These are phyloP conservation scores for Cyclophora albipunctata DNA, from an alignment of 2,888 invertebrate species.

Conservation along the genomic window DNA sequence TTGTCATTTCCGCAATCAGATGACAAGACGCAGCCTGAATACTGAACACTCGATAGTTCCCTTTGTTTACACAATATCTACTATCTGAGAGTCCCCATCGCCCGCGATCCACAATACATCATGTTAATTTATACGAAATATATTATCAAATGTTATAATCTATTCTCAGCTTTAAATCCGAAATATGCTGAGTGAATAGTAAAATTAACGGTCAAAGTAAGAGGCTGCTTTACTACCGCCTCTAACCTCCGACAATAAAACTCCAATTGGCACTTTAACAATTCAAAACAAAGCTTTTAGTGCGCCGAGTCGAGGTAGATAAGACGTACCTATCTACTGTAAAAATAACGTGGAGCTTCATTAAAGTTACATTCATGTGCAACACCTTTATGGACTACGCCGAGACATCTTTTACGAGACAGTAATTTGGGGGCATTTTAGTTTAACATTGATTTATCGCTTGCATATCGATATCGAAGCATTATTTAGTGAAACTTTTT, in stretches of 20 bases:
- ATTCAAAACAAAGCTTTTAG: conserved; percentile 70
- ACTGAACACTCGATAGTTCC: conserved; percentile 52
- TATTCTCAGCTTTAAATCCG: too few species aligned
- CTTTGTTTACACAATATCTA: conserved; percentile 33
- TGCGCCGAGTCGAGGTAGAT: conserved; percentile 29
- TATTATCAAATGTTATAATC: too few species aligned
- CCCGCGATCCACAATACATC: too few species aligned
- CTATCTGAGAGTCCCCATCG: too few species aligned
- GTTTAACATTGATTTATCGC: background rate
- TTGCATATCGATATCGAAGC: background rate
- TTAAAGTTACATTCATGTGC: conserved; percentile 34
- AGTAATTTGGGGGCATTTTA: conserved; percentile 22
- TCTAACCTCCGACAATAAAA: conserved; percentile 36
- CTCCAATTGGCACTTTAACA: conserved; percentile 64
- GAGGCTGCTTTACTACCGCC: conserved; percentile 4
- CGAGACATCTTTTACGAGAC: conserved; percentile 46
- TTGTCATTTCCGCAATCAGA: conserved; percentile 69
- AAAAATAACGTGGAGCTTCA: conserved; percentile 59
- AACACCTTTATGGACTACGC: conserved; percentile 18
- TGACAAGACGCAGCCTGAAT: conserved; percentile 39
- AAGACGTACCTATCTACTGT: conserved; percentile 22
- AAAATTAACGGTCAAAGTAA: too few species aligned
- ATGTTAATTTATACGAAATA: too few species aligned
- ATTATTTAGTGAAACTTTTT: background rate
- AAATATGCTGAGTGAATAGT: too few species aligned